phyloP scores from a whole-genome alignment of 2,113 vertebrate species.

The Xiphorhynchus elegans region DNA sequence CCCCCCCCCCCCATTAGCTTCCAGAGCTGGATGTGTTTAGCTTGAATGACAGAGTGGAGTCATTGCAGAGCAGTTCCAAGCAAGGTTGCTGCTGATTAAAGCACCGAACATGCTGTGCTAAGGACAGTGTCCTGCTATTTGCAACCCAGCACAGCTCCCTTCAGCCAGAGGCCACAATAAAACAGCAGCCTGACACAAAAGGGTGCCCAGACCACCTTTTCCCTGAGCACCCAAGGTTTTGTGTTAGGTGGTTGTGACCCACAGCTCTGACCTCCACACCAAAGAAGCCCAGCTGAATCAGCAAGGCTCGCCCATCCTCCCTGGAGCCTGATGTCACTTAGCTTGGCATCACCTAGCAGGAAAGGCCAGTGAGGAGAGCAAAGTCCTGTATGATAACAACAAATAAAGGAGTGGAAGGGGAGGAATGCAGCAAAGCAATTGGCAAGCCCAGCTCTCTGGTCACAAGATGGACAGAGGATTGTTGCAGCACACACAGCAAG shows the following conservation, averaged over 20 bases:
- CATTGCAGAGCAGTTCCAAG: background rate
- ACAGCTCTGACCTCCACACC: background rate
- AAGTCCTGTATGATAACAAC: background rate
- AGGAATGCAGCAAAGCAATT: background rate
- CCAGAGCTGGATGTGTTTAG: background rate
- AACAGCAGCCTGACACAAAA: background rate
- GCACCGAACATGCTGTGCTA: background rate
- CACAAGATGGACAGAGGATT: background rate
- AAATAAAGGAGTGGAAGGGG: background rate
- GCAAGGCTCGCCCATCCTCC: background rate
- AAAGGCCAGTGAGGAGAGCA: background rate
- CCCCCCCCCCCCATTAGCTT: too few species aligned
- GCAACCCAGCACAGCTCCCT: background rate
- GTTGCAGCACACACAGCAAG: background rate
- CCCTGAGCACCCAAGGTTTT: background rate
- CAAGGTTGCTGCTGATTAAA: background rate
- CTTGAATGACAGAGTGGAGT: background rate
- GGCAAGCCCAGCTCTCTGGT: background rate
- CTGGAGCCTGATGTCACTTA: background rate
- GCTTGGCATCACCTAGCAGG: background rate
- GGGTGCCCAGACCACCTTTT: background rate
- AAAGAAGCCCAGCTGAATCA: background rate
- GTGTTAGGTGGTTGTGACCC: background rate
- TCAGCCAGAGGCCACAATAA: background rate
- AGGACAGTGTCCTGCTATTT: background rate